Conservation (phyloP, 2,797 vertebrate genomes). For the Liasis olivaceus region DNA sequence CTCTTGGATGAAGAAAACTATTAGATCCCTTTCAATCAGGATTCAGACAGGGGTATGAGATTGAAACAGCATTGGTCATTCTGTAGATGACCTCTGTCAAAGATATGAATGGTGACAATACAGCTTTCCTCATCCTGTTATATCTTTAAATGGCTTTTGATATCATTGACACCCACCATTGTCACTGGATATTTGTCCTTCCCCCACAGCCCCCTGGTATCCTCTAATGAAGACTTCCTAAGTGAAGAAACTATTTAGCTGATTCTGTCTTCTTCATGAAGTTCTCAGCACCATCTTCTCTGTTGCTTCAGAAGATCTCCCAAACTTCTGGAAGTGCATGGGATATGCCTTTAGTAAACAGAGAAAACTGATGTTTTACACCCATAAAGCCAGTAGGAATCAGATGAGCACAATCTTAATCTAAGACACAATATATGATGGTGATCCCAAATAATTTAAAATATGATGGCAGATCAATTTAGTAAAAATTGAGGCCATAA, state of each 20-base stretch:
- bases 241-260: background rate
- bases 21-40: too few species aligned
- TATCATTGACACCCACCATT: too few species aligned
- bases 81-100: too few species aligned
- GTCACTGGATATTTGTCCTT: too few species aligned
- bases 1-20: too few species aligned
- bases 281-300: background rate
- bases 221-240: background rate
- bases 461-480: background rate
- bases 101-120: too few species aligned
- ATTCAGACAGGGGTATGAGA: too few species aligned
- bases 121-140: too few species aligned
- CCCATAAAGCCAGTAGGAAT: background rate
- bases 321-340: background rate
- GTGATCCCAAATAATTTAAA: background rate
- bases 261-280: background rate
- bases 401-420: background rate
- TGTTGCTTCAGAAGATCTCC: background rate
- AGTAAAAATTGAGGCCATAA: background rate
- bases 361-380: background rate
- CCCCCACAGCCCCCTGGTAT: too few species aligned
- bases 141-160: too few species aligned
- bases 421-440: background rate
- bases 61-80: too few species aligned
- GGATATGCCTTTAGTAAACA: background rate